Evolutionary conservation across 1,140 invertebrate species (phyloP), one percentile per base, ranked within the genome.

Genomic region (Reticulitermes speratus): DNA sequence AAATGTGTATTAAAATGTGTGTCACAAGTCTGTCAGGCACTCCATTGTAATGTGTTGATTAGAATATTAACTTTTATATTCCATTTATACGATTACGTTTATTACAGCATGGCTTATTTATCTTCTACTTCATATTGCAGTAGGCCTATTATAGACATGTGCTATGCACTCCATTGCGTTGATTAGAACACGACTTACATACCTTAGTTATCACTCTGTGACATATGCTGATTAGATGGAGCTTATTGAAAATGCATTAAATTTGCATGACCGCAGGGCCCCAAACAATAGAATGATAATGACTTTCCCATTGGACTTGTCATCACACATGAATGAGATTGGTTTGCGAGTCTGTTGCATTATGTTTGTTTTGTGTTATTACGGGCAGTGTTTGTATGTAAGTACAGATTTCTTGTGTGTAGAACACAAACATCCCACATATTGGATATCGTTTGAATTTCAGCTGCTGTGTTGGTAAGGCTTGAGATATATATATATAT

Each of bases 241-340:
- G 65, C 65, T 75, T 75, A 75, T 75, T 75, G 65, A 75, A 75
- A 75, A 75, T 75, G 65, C 65, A 75, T 75, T n/a, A 25, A 75
- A 75, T 75, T 75, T 75, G 65, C 65, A 75, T 75, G 25, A 75
- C 65, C n/a, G 65, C 65, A 65, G 65, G 65, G 65, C 25, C n/a
- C 12, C 65, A 75, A 30, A 75, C 65, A 30, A 30, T 75, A n/a
- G 25, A 25, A 75, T 75, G 65, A n/a, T n/a, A 75, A 30, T 75
- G 65, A 12, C 65, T 75, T 75, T 75, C 65, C 65, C 65, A 9
- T 75, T 75, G 65, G 9, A 75, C 3, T 75, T 75, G n/a, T 30
- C n/a, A 75, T 25, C 65, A 9, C n/a, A 0, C 65, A 16, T 75
- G 25, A 30, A 75, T 65, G 59, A 48, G 48, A 48, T 9, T 48